Evolutionary conservation across 2,797 vertebrate genomes (phyloP), one percentile per base, ranked within the genome.

Genomic region (Spinus pinus): DNA sequence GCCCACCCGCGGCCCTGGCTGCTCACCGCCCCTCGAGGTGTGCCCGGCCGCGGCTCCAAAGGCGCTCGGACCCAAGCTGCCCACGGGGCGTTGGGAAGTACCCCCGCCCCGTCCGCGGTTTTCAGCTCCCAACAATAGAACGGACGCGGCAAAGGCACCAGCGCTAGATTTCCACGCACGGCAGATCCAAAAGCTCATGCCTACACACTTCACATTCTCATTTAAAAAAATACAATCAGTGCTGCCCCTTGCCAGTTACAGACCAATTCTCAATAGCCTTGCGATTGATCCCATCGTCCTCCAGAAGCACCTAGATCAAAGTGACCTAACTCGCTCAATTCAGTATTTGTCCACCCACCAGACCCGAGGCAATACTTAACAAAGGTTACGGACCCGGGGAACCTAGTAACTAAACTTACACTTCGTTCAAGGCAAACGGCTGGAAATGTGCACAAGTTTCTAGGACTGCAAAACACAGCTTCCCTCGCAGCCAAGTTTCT

Each of bases 321-420:
- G 4, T 1, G 4, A 37, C 8, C 41, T 15, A n/a, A n/a, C 12
- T 24, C 0, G 0, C 30, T 54, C 41, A 8, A 4, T 4, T 37
- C 61, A 5, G 33, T 10, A 8, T 49, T 23, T 16, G 2, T 25
- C 9, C 51, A 24, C 24, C 31, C 30, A 24, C 15, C 31, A 2
- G 37, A 56, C 18, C 2, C 0, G 8, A 7, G 20, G 5, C 2
- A 13, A 16, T 2, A 5, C 3, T 67, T 15, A 41, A 57, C 1
- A 18, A 6, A 10, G 64, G 22, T 7, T 35, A 30, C 33, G 25
- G 10, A 65, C 35, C 20, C 3, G 1, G 15, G 6, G 17, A 81
- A 33, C 22, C 21, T 8, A 4, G 9, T 12, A 49, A 33, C 35
- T 14, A 6, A 74, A 47, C 20, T 56, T 31, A 6, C 14, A 6